These are phyloP conservation scores for Macrosiphum euphorbiae DNA, from an alignment of 2,888 invertebrate genomes.

Conservation along the genomic window DNA sequence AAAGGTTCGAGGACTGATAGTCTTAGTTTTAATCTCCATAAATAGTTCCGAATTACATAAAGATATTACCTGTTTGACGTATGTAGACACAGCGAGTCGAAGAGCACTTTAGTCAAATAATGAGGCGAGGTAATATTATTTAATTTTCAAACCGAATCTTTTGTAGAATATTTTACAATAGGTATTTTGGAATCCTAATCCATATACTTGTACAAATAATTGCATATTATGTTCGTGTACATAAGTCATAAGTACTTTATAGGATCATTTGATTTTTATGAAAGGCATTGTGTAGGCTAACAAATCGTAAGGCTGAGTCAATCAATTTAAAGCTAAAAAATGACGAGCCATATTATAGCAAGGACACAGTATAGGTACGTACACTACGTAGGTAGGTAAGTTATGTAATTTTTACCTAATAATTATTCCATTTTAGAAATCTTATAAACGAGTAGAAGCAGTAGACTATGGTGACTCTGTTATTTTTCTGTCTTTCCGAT, in stretches of 20 bases:
- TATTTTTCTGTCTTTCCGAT: background rate
- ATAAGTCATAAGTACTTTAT: background rate
- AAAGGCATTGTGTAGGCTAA: background rate
- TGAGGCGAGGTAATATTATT: background rate
- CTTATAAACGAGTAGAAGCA: background rate
- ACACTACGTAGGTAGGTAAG: background rate
- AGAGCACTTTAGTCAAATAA: background rate
- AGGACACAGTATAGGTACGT: background rate
- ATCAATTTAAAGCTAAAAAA: background rate
- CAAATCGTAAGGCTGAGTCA: background rate
- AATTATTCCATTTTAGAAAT: background rate
- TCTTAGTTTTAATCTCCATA: background rate
- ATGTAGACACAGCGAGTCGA: background rate
- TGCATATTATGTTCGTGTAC: background rate
- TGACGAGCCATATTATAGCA: background rate
- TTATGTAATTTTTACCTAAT: background rate
- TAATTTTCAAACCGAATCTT: background rate
- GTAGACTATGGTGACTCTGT: background rate
- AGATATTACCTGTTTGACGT: background rate
- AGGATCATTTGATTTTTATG: background rate
- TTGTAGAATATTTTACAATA: background rate
- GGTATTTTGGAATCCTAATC: background rate
- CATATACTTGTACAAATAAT: background rate
- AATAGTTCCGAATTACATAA: background rate
- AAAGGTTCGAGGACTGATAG: background rate